phyloP scores from a whole-genome alignment of 2,888 invertebrate species.

The Melanostoma scalare region DNA sequence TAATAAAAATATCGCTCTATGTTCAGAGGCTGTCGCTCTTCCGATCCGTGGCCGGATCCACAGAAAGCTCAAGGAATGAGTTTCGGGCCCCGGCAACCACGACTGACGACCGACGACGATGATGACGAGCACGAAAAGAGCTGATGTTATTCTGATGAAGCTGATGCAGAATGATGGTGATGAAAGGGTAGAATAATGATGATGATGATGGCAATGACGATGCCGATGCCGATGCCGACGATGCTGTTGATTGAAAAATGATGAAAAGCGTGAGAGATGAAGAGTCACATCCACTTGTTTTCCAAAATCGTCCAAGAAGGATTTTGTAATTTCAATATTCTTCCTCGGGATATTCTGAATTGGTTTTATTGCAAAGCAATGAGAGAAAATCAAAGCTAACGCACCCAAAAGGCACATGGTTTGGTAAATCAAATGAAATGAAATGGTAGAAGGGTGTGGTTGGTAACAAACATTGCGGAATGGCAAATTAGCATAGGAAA shows the following conservation, averaged over 20 bases:
- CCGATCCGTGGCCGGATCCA: conserved; percentile 52
- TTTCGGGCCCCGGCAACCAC: conserved; percentile 33
- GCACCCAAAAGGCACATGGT: conserved; percentile 22
- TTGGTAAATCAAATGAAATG: conserved; percentile 24
- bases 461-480: neutral
- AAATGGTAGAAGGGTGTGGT: conserved; percentile 25
- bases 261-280: conserved; percentile 71
- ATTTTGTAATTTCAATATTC: conserved; percentile 63
- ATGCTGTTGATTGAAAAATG: conserved; percentile 69
- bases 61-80: conserved; percentile 68
- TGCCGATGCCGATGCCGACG: conserved; percentile 23
- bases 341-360: conserved; percentile 30
- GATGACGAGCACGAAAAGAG: conserved; percentile 41
- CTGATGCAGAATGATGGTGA: conserved; percentile 67
- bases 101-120: conserved; percentile 18
- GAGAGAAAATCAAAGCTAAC: conserved; percentile 33
- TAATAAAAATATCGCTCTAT: conserved; percentile 63
- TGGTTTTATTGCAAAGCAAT: conserved; percentile 27
- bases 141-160: conserved; percentile 56
- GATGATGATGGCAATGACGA: conserved; percentile 56
- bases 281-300: conserved; percentile 59
- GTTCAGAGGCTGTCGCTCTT: conserved; percentile 56
- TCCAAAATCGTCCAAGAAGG: conserved; percentile 24
- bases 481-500: conserved; percentile 41
- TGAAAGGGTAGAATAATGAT: conserved; percentile 71